Base-by-base conservation (phyloP, 2,888 invertebrate genomes). In the Sminthurinus aureus region DNA sequence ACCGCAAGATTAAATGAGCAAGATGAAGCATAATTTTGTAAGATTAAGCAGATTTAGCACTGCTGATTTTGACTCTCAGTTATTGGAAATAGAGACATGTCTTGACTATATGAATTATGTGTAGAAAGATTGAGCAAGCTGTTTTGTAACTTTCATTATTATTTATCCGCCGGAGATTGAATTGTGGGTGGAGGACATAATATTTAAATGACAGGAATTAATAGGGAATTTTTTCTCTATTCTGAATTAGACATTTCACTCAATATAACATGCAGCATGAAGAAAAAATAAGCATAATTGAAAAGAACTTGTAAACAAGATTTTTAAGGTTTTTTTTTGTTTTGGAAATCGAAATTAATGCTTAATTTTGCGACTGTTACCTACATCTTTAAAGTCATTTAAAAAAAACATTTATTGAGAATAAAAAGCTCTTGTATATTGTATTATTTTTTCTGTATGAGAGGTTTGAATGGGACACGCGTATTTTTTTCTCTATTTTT, bases 121-220 rank as follows among this genome's bases (percentile, higher is more conserved):
- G 9, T 58, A 58, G 1, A 58, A 58, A 58, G 58, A 11, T 13
- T 15, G 58, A 2, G 1, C 3, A 38, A 38, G 38, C 1, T 38
- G 38, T 58, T 18, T 3, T 58, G 58, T 58, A 4, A 38, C 6
- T 38, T 4, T 38, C 6, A 38, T 38, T 38, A 38, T 38, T 38
- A 38, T 38, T 38, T 38, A n/a, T 64, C 64, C 64, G 64, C n/a
- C 18, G n/a, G 69, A 69, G 69, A 69, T 22, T 24, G 71, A 71
- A 26, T 24, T 11, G 11, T 69, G 69, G 69, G 69, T 20, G 69
- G 58, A 58, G 58, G 58, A 58, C 1, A 58, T 58, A 6, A 6
- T 66, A 22, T 71, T 18, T 71, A 24, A 71, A 71, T 71, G 71
- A 71, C 71, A 15, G 13, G 71, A 71, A 71, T 26, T 71, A 71